These are phyloP conservation scores for Apoda limacodes DNA, from an alignment of 2,888 invertebrate genomes.

Conservation along the genomic window DNA sequence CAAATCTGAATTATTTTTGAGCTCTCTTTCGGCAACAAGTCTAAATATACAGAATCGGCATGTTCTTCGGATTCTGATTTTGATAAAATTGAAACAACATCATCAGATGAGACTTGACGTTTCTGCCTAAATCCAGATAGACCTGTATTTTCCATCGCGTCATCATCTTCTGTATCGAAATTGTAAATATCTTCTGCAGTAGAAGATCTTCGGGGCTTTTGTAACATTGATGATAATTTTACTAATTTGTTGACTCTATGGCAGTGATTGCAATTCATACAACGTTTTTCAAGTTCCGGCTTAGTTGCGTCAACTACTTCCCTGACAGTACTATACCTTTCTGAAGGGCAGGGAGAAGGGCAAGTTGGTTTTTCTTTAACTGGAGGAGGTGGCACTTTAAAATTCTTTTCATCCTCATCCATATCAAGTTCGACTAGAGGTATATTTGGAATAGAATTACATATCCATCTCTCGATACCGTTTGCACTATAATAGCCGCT, in stretches of 20 bases:
- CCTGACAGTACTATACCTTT: background rate
- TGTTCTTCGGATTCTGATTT: background rate
- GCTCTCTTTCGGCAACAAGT: background rate
- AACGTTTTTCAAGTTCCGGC: background rate
- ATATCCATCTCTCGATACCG: background rate
- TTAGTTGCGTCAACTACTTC: slow-evolving; percentile 1
- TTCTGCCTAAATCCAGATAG: background rate
- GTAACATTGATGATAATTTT: background rate
- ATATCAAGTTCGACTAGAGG: no score
- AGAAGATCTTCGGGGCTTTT: no score
- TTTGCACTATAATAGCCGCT: background rate
- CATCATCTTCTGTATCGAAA: slow-evolving; percentile 9
- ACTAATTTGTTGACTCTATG: background rate
- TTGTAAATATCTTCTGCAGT: slow-evolving; percentile 9
- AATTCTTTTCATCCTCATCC: background rate
- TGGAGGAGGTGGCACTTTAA: background rate
- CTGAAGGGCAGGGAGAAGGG: slow-evolving; percentile 3
- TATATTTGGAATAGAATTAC: background rate
- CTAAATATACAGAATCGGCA: background rate
- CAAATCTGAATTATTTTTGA: background rate
- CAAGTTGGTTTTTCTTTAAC: background rate
- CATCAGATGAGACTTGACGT: background rate
- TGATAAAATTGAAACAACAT: no score
- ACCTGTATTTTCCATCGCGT: background rate
- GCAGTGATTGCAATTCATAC: slow-evolving; percentile 1